Conservation (phyloP, 2,113 vertebrate genomes). For the Numenius arquata region DNA sequence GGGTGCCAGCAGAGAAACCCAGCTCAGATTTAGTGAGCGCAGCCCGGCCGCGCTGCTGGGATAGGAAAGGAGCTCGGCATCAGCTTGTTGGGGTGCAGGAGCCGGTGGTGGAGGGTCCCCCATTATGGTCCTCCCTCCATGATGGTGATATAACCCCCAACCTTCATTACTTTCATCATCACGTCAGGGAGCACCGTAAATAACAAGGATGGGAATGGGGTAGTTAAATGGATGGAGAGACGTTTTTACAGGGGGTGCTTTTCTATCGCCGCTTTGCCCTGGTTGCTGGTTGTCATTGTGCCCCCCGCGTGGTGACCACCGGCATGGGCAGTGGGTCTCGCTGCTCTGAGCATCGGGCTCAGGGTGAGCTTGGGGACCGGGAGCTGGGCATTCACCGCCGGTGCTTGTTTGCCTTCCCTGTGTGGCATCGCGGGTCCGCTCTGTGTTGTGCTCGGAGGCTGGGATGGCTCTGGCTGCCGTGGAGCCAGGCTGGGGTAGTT, state of each 20-base stretch:
- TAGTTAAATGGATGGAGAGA: not conserved
- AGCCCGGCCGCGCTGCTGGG: rapidly evolving
- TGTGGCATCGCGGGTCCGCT: rapidly evolving
- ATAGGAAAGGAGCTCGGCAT: not conserved
- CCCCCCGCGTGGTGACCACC: not conserved
- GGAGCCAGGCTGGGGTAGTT: not conserved
- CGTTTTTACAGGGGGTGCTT: not conserved
- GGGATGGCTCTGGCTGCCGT: not conserved
- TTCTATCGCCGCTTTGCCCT: rapidly evolving
- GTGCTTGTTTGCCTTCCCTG: not conserved
- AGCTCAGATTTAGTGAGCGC: not conserved
- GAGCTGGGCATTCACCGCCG: rapidly evolving
- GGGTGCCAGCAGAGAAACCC: not conserved
- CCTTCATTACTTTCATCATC: not conserved
- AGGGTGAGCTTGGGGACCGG: not conserved
- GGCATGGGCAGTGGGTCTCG: not conserved
- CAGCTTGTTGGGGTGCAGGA: not conserved
- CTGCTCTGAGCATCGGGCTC: not conserved
- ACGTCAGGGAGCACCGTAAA: rapidly evolving
- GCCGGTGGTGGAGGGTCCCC: not conserved
- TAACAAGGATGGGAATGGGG: not conserved
- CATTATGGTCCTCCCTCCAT: not conserved
- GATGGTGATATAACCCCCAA: not conserved
- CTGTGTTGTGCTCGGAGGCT: not conserved
- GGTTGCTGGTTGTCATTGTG: not conserved